Conservation (phyloP, 1,140 invertebrate species). For the Drosophila parvula region DNA sequence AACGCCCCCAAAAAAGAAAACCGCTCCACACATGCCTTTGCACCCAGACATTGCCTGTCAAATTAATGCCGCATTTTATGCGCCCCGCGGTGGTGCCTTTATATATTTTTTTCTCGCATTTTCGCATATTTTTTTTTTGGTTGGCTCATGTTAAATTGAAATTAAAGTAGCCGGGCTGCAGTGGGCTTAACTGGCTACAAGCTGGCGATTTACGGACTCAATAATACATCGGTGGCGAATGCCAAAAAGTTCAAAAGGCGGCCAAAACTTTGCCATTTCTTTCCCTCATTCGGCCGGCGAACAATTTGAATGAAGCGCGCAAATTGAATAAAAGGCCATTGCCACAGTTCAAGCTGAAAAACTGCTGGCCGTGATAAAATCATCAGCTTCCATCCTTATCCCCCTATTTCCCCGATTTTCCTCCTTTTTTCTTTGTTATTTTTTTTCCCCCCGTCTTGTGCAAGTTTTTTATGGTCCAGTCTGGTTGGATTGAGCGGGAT, state of each 20-base stretch:
- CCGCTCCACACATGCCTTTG: slow-evolving; percentile 23
- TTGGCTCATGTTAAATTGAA: slow-evolving; percentile 23
- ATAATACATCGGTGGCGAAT: slow-evolving; percentile 56
- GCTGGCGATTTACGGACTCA: slow-evolving; percentile 41
- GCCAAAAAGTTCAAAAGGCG: slow-evolving; percentile 66
- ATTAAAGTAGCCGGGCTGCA: slow-evolving; percentile 39
- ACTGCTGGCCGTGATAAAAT: slow-evolving; percentile 72
- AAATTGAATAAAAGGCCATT: slow-evolving; percentile 73
- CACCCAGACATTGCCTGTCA: slow-evolving; percentile 38
- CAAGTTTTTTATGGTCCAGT: slow-evolving; percentile 40
- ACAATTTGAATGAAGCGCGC: slow-evolving; percentile 67
- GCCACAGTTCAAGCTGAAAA: slow-evolving; percentile 70
- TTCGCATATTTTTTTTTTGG: background rate
- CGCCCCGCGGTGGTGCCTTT: slow-evolving; percentile 27
- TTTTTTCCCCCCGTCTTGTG: background rate
- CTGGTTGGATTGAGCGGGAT: slow-evolving; percentile 11
- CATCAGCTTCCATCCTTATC: slow-evolving; percentile 60
- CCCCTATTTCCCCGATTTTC: slow-evolving; percentile 9
- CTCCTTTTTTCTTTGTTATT: background rate
- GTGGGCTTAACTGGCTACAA: slow-evolving; percentile 45
- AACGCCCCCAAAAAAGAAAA: background rate
- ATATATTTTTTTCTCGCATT: slow-evolving; percentile 9
- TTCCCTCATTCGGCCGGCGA: slow-evolving; percentile 16
- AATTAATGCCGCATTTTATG: slow-evolving; percentile 49
- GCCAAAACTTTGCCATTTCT: slow-evolving; percentile 51